Evolutionary conservation across 2,113 vertebrate species (phyloP), one percentile per base, ranked within the genome.

Genomic region (Sigmodon hispidus): DNA sequence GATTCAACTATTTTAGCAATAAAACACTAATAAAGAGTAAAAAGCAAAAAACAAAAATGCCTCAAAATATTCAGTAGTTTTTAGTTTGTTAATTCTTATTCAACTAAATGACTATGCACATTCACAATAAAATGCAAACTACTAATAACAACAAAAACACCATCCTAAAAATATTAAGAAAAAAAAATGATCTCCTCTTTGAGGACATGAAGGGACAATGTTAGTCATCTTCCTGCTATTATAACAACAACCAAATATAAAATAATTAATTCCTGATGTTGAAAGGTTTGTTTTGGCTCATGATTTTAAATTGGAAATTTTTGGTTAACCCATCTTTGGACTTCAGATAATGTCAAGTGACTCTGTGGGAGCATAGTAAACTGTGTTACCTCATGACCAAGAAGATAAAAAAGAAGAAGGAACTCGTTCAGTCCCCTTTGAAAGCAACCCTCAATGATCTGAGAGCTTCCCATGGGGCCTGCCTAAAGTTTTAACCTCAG

Each of bases 1-100:
- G 98, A 99, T 98, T 99, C 98, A 99, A 99, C 98, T 98, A 99
- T 99, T 99, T 99, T 99, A 99, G 99, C 98, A 99, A 99, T 99
- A 99, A 99, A 99, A 98, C 97, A 98, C 97, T 95, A 94, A 98
- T 96, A 89, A 98, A 94, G 98, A 0, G 31, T 6, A n/a, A 55
- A 21, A 52, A 79, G 2, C 16, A 17, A 17, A 77, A 77, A 77
- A 48, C 45, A 6, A n/a, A 80, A 80, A 57, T 12, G 9, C 79
- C 48, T 92, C 90, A 90, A 63, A 89, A 59, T 85, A 57, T 8
- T n/a, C 7, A 72, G 40, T 10, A 90, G 73, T 87, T 73, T 57
- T 90, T 87, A 48, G 76, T 89, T 13, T 87, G 4, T 59, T 84
- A 43, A 67, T 88, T 22, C 8, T 88, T 93, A 48, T 43, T 88